Evolutionary conservation across 2,888 invertebrate genomes (phyloP), one percentile per base, ranked within the genome.

Genomic region (Lepeophtheirus nordmannii): DNA sequence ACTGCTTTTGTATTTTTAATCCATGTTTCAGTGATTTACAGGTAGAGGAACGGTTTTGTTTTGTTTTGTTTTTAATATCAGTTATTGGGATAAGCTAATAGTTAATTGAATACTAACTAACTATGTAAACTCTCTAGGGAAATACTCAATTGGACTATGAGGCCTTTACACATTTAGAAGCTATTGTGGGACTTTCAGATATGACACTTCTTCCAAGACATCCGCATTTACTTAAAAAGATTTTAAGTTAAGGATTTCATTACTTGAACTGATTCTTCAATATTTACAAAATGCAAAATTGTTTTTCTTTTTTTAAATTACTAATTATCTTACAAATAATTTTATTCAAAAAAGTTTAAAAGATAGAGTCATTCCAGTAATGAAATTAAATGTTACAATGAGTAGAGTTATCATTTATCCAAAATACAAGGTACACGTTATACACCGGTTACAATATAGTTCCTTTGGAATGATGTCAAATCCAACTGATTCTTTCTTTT

Each of bases 11-110:
- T 20, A 40, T 20, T 20, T 20, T 20, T 20, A 37, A 38, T 30
- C 62, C 62, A 20, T 62, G 62, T 40, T 46, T n/a, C 8, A 46
- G 53, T 46, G 53, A 46, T 46, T 17, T 46, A 46, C 53, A 46
- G 53, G 53, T 46, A 46, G n/a, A 46, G 8, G 14, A 41, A 41
- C 10, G 14, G 14, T 41, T 41, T 14, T 41, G 14, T n/a, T n/a
- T n/a, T n/a, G n/a, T n/a, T n/a, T n/a, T 7, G 30, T 30, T 30
- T 30, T 5, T 30, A 30, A 7, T 2, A 30, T 7, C 30, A 30
- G 7, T 30, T 30, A 30, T 46, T 46, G 14, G 8, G 2, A 46
- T 8, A 8, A 8, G 53, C 2, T 41, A 14, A 41, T 41, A 41
- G 11, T 14, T 11, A 14, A 41, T 41, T 46, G 17, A 46, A 8